Evolutionary conservation across 53 echinoderm and acorn worm genomes (phyloP).

Genomic region (Pentamera pediparva): DNA sequence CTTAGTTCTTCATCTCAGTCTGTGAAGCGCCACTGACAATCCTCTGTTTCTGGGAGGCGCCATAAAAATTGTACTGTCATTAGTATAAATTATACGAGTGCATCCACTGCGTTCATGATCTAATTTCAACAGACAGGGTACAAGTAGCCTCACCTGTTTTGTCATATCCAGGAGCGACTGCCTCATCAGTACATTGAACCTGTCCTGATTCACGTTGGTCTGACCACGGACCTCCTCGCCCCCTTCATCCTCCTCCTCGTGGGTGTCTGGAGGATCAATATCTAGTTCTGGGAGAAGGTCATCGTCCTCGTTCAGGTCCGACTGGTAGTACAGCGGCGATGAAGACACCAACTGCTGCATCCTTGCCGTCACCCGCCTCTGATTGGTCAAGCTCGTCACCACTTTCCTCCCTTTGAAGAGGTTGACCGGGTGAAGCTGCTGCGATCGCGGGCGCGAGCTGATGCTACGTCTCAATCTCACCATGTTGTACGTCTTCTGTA

Average conservation of each 20-base stretch:
- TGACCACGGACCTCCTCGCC: constrained; percentile 23
- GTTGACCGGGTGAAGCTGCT: not conserved
- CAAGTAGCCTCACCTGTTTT: constrained; percentile 15
- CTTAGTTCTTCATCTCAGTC: too few relatives aligned
- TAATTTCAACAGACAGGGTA: too few relatives aligned
- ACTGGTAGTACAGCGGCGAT: not conserved
- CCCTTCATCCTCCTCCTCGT: constrained; percentile 22
- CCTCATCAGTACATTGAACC: not conserved
- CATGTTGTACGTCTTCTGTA: constrained; percentile 3
- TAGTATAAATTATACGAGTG: not conserved
- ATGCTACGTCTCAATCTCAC: constrained; percentile 2
- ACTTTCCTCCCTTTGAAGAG: not conserved
- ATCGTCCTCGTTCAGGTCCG: constrained; percentile 30
- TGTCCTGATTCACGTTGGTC: not conserved
- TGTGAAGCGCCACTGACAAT: too few relatives aligned
- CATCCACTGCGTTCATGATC: too few relatives aligned
- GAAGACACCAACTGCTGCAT: not conserved
- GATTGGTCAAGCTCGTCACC: not conserved
- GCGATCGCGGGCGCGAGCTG: not conserved
- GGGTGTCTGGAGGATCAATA: constrained; percentile 49
- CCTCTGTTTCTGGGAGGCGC: too few relatives aligned
- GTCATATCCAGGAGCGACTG: constrained; percentile 13
- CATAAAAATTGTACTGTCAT: not conserved
- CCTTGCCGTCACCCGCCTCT: constrained; percentile 10
- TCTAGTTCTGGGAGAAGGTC: constrained; percentile 40